Evolutionary conservation across 1,140 invertebrate species (phyloP).

Genomic region (Conus betulinus): DNA sequence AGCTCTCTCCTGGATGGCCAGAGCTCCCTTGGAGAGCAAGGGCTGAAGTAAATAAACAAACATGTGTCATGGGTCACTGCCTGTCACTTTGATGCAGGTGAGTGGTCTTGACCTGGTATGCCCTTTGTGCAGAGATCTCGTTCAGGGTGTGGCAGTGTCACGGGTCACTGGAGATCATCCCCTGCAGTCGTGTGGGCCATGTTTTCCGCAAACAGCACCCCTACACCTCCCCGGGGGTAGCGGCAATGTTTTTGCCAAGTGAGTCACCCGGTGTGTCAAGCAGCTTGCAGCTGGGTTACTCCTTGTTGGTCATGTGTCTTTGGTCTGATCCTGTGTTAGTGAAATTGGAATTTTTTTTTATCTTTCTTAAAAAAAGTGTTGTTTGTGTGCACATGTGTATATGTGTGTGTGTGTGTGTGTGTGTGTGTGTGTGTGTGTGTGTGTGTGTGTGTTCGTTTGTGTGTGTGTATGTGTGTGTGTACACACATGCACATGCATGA

Average conservation of each 20-base stretch:
- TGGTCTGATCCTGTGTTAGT: no score
- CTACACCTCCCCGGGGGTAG: slow-evolving; percentile 97
- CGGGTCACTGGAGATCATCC: slow-evolving; percentile 74
- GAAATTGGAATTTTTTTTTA: no score
- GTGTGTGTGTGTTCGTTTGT: no score
- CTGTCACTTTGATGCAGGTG: not conserved
- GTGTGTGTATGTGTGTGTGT: no score
- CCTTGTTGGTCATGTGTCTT: no score
- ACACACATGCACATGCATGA: no score
- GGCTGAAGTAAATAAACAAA: not conserved
- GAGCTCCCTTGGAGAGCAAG: not conserved
- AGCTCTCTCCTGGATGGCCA: no score
- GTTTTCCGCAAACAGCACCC: slow-evolving; percentile 98
- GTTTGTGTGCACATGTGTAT: no score
- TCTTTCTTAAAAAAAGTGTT: no score
- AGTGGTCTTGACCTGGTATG: slow-evolving; percentile 6
- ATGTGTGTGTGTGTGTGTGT: no score
- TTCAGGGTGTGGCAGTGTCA: slow-evolving; percentile 76
- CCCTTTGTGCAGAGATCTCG: slow-evolving; percentile 78
- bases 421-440: no score
- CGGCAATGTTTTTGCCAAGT: slow-evolving; percentile 84
- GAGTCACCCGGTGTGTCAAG: slow-evolving; percentile 13
- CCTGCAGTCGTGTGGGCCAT: slow-evolving; percentile 92
- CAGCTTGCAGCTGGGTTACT: no score
- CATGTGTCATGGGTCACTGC: not conserved